Evolutionary conservation across 1,140 invertebrate species (phyloP).

Genomic region (Campoletis sonorensis): DNA sequence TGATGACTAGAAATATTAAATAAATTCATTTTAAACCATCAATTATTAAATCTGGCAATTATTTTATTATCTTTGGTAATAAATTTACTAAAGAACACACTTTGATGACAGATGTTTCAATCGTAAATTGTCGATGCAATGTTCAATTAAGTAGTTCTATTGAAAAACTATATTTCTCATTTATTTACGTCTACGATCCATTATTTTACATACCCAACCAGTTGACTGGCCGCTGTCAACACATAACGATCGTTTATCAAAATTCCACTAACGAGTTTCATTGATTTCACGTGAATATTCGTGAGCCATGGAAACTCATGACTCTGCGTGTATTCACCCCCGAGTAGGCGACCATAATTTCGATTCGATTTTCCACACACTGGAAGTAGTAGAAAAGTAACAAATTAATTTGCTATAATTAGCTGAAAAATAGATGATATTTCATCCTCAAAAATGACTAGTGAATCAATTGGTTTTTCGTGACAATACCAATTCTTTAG

Average conservation of each 20-base stretch:
- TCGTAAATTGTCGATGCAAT: no score
- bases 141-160: background rate
- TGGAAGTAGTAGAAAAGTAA: conserved; percentile 48
- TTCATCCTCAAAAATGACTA: no score
- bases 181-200: background rate
- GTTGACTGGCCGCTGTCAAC: conserved; percentile 75
- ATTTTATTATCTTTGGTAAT: conserved; percentile 8
- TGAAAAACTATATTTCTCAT: background rate
- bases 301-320: conserved; percentile 79
- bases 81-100: no score
- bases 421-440: no score
- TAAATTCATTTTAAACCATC: no score
- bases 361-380: conserved; percentile 71
- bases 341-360: conserved; percentile 68
- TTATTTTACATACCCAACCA: conserved; percentile 72
- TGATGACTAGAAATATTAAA: background rate
- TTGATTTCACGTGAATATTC: conserved; percentile 68
- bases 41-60: no score
- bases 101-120: background rate
- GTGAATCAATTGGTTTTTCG: no score
- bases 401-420: conserved; percentile 38
- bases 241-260: conserved; percentile 79
- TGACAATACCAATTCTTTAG: no score
- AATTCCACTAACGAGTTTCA: conserved; percentile 69
- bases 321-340: conserved; percentile 72